Base-by-base conservation (phyloP, 2,113 vertebrate species). In the Cranoglanis bouderius region DNA sequence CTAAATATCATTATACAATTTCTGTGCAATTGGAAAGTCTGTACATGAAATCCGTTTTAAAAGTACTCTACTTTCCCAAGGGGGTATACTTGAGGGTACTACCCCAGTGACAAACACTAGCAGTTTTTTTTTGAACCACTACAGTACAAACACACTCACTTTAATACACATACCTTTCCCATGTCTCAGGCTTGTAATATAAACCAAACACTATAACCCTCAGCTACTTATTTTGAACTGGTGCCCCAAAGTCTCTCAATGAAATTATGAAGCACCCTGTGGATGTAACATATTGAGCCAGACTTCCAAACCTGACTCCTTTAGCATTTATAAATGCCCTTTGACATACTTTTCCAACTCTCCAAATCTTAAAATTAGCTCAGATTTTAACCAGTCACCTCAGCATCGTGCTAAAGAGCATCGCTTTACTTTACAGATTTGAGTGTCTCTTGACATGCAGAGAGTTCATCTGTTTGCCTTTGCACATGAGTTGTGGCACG, bases 351-450 rank as follows among this genome's bases (percentile, higher is more conserved):
- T 89, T 91, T 65, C 83, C 77, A 89, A 77, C 12, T n/a, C 32
- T 61, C 40, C n/a, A 72, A 63, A 87, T 13, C 46, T 67, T 82
- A 84, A 82, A 74, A 85, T 70, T 61, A 89, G 82, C 32, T 87
- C 63, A 72, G 61, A 61, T 43, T 82, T 86, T 70, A 49, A 29
- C 46, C 61, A 43, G 88, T 74, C 49, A 82, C 77, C 63, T 89
- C 84, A 87, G 57, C 29, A 65, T 67, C 43, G 8, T 24, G 35
- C 38, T 74, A 38, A 74, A 72, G 6, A 87, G 40, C 46, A 70
- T 40, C 57, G 75, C 21, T 32, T 57, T 70, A 38, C 82, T 61
- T 87, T 29, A 85, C 67, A 32, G 67, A 21, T 80, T 40, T 32
- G n/a, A 90, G 32, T 29, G 65, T 57, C 49, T 88, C 14, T 38